phyloP scores from a whole-genome alignment of 2,797 vertebrate genomes.

The Limnodromus scolopaceus region DNA sequence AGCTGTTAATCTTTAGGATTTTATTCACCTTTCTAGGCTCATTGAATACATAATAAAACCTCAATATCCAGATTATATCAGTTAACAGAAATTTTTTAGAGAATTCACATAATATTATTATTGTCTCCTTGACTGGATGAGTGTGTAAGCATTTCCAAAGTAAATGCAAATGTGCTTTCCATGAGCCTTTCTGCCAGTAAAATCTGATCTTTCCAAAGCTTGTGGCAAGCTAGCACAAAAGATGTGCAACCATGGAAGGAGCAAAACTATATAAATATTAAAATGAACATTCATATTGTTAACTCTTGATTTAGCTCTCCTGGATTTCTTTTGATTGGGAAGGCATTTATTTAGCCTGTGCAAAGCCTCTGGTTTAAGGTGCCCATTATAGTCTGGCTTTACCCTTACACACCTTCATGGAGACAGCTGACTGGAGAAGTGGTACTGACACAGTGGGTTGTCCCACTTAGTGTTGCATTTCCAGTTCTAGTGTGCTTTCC shows the following conservation, averaged over 20 bases:
- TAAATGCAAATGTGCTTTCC: slow-evolving; percentile 12
- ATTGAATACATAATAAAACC: background rate
- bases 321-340: background rate
- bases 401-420: background rate
- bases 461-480: background rate
- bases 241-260: background rate
- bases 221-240: background rate
- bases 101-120: background rate
- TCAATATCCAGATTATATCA: background rate
- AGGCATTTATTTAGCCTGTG: background rate
- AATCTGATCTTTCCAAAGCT: slow-evolving; percentile 5
- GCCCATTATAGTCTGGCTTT: background rate
- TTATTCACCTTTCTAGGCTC: background rate
- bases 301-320: background rate
- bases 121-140: background rate
- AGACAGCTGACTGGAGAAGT: background rate
- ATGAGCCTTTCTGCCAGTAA: background rate
- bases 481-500: background rate
- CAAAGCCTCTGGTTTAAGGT: background rate
- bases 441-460: background rate
- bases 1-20: background rate
- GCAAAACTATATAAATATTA: background rate
- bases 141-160: background rate
- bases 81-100: background rate
- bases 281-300: background rate